Conservation (phyloP, 2,888 invertebrate species). For the Aquatica leii region DNA sequence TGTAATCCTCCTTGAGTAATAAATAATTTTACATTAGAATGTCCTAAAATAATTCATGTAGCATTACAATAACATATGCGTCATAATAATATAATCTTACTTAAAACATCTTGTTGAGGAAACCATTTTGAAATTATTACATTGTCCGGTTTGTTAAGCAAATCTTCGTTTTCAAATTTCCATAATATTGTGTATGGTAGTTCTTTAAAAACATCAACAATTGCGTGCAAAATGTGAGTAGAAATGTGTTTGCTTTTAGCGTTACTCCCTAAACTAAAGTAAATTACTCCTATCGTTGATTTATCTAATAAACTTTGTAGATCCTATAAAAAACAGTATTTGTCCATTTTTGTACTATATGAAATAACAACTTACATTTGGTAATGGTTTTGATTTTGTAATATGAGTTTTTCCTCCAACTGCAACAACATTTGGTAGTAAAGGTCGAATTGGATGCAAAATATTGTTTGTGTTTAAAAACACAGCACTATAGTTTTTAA, state of each 20-base stretch:
- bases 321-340: conserved; percentile 39
- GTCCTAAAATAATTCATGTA: too few species aligned
- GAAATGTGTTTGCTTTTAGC: conserved; percentile 47
- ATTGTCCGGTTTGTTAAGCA: conserved; percentile 43
- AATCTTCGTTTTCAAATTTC: too few species aligned
- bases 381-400: conserved; percentile 41
- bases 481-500: conserved; percentile 50
- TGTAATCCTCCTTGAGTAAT: conserved; percentile 62
- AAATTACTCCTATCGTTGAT: conserved; percentile 49
- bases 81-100: neutral
- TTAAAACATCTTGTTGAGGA: conserved; percentile 21
- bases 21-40: conserved; percentile 61
- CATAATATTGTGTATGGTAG: too few species aligned
- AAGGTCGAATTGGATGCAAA: conserved; percentile 49
- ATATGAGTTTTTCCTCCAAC: conserved; percentile 51
- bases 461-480: conserved; percentile 53
- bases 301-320: conserved; percentile 48
- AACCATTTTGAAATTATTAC: conserved; percentile 37
- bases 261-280: conserved; percentile 53
- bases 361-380: conserved; percentile 41
- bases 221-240: conserved; percentile 39
- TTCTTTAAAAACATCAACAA: conserved; percentile 47
- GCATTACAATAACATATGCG: too few species aligned
- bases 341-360: neutral
- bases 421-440: conserved; percentile 51